Percentiles rank a stretch among this genome's conserved stretches.
phyloP scores from a whole-genome alignment of 2,797 vertebrate genomes.

The Rousettus madagascariensis region DNA sequence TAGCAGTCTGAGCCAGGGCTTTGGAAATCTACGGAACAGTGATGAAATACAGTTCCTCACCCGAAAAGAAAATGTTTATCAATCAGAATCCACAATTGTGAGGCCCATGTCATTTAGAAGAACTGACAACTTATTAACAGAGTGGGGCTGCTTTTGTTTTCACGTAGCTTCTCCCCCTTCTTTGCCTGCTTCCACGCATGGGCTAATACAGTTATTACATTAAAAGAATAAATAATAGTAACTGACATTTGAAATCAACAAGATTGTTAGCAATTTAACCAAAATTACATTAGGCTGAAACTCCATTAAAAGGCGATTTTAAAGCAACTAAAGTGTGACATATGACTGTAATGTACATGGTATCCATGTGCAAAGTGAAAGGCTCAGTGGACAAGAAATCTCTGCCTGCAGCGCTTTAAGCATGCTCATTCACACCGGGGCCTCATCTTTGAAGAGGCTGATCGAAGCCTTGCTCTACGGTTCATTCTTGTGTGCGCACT shows the following conservation, averaged over 20 bases:
- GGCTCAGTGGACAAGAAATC: background rate
- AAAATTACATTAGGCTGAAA: slow-evolving; percentile 16
- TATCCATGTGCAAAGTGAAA: background rate
- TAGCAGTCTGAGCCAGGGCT: background rate
- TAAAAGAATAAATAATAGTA: slow-evolving; percentile 20
- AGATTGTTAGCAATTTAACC: background rate
- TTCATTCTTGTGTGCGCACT: background rate
- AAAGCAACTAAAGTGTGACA: background rate
- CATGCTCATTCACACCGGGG: background rate
- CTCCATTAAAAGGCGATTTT: background rate
- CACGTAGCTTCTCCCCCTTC: background rate
- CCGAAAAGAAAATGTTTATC: background rate
- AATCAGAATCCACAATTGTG: background rate
- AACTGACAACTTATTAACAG: background rate
- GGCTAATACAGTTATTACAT: background rate
- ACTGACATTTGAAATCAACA: slow-evolving; percentile 22
- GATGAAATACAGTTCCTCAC: background rate
- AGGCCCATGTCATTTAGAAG: background rate
- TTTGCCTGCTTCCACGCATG: background rate
- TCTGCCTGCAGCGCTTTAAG: background rate
- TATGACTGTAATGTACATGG: background rate
- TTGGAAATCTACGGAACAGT: background rate
- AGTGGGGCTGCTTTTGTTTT: background rate
- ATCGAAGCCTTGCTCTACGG: background rate
- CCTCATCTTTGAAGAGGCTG: background rate